phyloP scores from a whole-genome alignment of 2,113 vertebrate species.

The Dipodomys merriami region DNA sequence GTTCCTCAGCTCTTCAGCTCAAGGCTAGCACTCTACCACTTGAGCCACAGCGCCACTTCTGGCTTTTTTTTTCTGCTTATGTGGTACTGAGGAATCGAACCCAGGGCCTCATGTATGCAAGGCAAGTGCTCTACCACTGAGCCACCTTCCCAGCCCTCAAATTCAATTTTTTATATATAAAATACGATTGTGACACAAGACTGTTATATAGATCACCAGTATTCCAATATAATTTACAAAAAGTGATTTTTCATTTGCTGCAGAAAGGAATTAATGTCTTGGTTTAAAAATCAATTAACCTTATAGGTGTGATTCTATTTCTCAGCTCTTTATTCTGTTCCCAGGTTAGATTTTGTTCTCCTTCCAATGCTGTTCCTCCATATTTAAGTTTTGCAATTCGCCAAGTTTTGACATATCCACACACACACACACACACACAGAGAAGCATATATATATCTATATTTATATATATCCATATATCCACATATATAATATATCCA shows the following conservation, averaged over 20 bases:
- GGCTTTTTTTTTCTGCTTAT: too few species aligned
- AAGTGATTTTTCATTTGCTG: background rate
- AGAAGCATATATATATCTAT: background rate
- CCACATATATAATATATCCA: too few species aligned
- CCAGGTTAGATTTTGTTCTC: background rate
- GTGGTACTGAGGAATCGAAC: too few species aligned
- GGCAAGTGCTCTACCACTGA: too few species aligned
- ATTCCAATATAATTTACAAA: background rate
- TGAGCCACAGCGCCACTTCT: too few species aligned
- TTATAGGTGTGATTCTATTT: background rate
- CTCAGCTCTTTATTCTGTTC: background rate
- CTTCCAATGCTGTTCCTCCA: background rate
- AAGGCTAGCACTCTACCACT: too few species aligned
- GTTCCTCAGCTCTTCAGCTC: too few species aligned
- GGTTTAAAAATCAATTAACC: background rate
- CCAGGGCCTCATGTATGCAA: too few species aligned
- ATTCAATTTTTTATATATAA: background rate
- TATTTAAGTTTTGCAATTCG: background rate
- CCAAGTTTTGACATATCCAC: background rate
- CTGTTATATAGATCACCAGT: background rate
- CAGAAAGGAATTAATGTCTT: background rate
- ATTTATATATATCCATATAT: too few species aligned
- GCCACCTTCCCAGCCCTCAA: too few species aligned
- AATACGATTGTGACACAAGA: background rate
- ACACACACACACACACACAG: background rate